Percentiles rank a stretch among this genome's conserved stretches.
phyloP scores from a whole-genome alignment of 2,888 invertebrate genomes.

The Scaptomyza caliginosa region DNA sequence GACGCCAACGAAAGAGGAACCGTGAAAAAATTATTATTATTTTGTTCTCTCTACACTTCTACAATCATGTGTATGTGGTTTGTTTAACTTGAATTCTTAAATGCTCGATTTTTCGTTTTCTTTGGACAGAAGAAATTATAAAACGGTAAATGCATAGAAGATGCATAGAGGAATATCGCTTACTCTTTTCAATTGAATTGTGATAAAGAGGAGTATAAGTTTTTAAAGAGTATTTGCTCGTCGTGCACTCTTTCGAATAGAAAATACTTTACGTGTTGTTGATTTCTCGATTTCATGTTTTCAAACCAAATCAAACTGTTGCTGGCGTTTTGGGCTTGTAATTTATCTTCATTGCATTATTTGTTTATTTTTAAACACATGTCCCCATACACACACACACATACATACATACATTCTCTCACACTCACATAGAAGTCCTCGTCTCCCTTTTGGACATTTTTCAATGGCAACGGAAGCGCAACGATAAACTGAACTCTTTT shows the following conservation, averaged over 20 bases:
- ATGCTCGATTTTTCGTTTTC: neutral
- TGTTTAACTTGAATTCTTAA: constrained; percentile 12
- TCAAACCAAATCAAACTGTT: constrained; percentile 37
- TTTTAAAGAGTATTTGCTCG: neutral
- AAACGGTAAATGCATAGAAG: neutral
- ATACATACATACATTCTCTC: neutral
- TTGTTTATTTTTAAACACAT: constrained; percentile 76
- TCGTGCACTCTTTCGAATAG: neutral
- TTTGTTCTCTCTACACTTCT: constrained; percentile 4
- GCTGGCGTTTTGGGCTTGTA: constrained; percentile 37
- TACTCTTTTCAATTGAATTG: no score
- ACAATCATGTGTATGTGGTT: constrained; percentile 67
- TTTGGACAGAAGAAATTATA: neutral
- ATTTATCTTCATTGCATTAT: constrained; percentile 58
- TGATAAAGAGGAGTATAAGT: neutral
- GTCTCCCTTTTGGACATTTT: constrained; percentile 38
- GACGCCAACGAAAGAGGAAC: constrained; percentile 22
- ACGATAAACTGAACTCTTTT: constrained; percentile 38
- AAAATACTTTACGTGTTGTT: constrained; percentile 18
- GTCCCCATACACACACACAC: constrained; percentile 17
- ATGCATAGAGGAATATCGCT: neutral
- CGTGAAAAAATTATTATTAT: constrained; percentile 31
- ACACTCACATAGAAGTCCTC: constrained; percentile 28
- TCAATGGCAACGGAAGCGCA: constrained; percentile 69
- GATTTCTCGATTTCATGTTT: constrained; percentile 37